Evolutionary conservation across 1,140 invertebrate species (phyloP).

Genomic region (Zelostemma sp.): DNA sequence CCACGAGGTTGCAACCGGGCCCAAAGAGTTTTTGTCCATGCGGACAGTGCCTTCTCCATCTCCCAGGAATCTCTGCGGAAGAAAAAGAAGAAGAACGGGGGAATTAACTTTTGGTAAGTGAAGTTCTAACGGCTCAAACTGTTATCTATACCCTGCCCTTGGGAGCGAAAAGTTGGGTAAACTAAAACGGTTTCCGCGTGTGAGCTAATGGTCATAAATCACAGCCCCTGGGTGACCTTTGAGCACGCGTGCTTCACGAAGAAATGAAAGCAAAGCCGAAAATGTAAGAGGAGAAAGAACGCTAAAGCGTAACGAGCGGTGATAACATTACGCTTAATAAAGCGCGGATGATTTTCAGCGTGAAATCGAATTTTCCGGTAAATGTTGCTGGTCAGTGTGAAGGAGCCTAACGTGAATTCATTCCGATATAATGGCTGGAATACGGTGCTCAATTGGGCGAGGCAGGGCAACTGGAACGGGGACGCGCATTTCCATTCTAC

Average conservation of each 20-base stretch:
- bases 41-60: conserved; percentile 63
- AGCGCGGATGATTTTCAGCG: conserved; percentile 27
- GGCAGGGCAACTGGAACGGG: conserved; percentile 5
- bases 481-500: conserved; percentile 38
- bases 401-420: conserved; percentile 51
- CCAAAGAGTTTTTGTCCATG: conserved; percentile 57
- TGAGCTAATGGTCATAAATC: conserved; percentile 11
- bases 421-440: conserved; percentile 51
- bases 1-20: conserved; percentile 63
- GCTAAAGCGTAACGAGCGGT: not conserved
- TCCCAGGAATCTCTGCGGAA: conserved; percentile 63
- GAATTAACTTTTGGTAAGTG: conserved; percentile 30
- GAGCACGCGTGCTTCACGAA: not conserved
- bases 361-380: conserved; percentile 51
- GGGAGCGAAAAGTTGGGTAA: conserved; percentile 11
- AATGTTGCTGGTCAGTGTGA: conserved; percentile 41
- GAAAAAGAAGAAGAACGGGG: conserved; percentile 20
- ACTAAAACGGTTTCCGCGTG: conserved; percentile 15
- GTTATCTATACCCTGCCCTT: conserved; percentile 6
- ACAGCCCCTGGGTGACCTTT: not conserved
- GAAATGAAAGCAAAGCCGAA: no score
- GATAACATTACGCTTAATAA: conserved; percentile 46
- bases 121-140: conserved; percentile 23
- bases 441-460: conserved; percentile 23
- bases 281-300: not conserved